Evolutionary conservation across 2,113 vertebrate species (phyloP).

Genomic region (Hydropotes inermis): DNA sequence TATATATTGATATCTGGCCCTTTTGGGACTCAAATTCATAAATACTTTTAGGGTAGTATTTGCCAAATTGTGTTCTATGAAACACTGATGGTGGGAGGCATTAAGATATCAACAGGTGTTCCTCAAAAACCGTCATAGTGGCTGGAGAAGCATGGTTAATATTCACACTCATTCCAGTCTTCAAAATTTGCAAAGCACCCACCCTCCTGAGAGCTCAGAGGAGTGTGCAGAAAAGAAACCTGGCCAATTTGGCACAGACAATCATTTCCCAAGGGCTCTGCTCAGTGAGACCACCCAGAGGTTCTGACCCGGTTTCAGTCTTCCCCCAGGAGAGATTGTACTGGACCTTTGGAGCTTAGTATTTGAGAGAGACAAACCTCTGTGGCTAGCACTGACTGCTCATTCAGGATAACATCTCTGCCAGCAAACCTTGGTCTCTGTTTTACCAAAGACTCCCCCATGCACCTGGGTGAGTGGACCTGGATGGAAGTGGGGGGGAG

Average conservation of each 20-base stretch:
- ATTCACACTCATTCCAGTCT: rapidly evolving
- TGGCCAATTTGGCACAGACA: neutral
- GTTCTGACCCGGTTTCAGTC: no score
- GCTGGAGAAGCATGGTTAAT: rapidly evolving
- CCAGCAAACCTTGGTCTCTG: neutral
- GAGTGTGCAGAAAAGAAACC: neutral
- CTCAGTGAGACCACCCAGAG: neutral
- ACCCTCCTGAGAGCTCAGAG: neutral
- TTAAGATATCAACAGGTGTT: neutral
- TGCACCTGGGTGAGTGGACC: rapidly evolving
- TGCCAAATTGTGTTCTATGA: neutral
- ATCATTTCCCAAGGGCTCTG: neutral
- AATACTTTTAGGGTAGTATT: neutral
- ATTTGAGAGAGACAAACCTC: neutral
- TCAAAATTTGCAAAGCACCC: neutral
- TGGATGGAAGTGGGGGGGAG: neutral
- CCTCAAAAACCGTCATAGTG: neutral
- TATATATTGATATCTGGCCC: neutral
- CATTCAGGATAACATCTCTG: rapidly evolving
- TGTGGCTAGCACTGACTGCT: rapidly evolving
- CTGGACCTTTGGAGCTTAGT: neutral
- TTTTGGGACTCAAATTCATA: neutral
- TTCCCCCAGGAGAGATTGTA: no score
- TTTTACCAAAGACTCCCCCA: neutral
- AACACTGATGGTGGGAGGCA: neutral